Evolutionary conservation across 2,113 vertebrate species (phyloP), one percentile per base, ranked within the genome.

Genomic region (Tetrao urogallus): DNA sequence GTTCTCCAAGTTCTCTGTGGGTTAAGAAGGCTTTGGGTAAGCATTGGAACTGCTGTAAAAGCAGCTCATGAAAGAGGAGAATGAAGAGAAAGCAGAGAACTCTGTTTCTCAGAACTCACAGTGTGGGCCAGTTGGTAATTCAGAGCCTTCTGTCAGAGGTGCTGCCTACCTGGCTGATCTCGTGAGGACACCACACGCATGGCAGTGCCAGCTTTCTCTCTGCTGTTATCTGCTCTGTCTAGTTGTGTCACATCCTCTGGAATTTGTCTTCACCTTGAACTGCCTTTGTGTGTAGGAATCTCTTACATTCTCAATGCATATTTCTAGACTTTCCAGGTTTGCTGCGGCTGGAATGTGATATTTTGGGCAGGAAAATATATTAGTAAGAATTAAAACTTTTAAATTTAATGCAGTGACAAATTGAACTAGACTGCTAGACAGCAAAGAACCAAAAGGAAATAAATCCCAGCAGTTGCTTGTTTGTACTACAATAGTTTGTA

Each of bases 311-410:
- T 71, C 9, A 4, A 32, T 91, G 67, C 50, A 27, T 84, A 8
- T 83, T 91, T 90, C 56, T 77, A 88, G 69, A 63, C 34, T 81
- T 86, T 86, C 77, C 66, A 91, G 81, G 91, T 87, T 96, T 92
- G 60, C 43, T 40, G 77, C 8, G 34, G 6, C 56, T 83, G 56
- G 82, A 88, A 83, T 5, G 5, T 18, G 36, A 67, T 81, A 63
- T 66, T 95, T 91, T 82, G 73, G 67, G 40, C 52, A 91, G 48
- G 25, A 72, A 73, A 89, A 87, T 69, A 22, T 61, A 18, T 47
- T 74, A 61, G 48, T 86, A 80, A 82, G 45, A 77, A 74, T 8
- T 67, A 70, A 91, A 50, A 12, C 50, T 90, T 85, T 40, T 25
- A 30, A 82, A 40, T 71, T 92, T 88, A 77, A 30, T 48, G 63